Evolutionary conservation across 2,888 invertebrate genomes (phyloP), one percentile per base, ranked within the genome.

Genomic region (Watsonalla cultraria): DNA sequence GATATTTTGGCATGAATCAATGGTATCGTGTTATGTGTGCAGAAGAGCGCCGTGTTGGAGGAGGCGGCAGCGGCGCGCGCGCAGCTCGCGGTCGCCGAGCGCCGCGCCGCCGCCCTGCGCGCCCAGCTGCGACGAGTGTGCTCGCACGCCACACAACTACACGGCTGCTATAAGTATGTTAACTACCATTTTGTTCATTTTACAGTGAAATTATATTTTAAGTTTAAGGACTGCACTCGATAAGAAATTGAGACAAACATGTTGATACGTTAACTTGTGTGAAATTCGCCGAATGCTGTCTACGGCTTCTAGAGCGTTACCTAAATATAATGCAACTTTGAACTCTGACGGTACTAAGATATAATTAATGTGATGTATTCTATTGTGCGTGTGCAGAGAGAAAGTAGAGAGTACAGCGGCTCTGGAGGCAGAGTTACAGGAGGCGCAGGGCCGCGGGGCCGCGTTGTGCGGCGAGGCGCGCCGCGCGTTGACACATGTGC

Each of bases 381-480:
- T 42, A 5, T 42, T 24, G 24, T 2, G 7, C 24, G 46, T 47
- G 11, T 47, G 9, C 65, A 85, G 84, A 15, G 73, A 78, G 58
- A 72, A 78, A 56, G 65, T 59, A 13, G 45, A 54, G 34, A 53
- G 53, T 5, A 71, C 68, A 46, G 13, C 51, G 5, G 63, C 60
- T 65, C 62, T 86, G 62, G 74, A 76, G 60, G 51, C 54, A 8
- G 69, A 80, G 68, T 64, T 88, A 64, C 60, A 63, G 46, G 70
- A 67, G 56, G 86, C 86, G 63, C 81, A 78, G 47, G 60, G 56
- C 64, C 83, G 81, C 58, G 81, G 87, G 64, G 76, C 80, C 0
- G 68, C 56, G 74, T 78, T 88, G 60, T 82, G 86, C 68, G 75
- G 47, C 6, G 79, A 81, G 61, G 74, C 82, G 67, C 75, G 79